phyloP scores from a whole-genome alignment of 2,888 invertebrate genomes.

The Orthonevra nobilis region DNA sequence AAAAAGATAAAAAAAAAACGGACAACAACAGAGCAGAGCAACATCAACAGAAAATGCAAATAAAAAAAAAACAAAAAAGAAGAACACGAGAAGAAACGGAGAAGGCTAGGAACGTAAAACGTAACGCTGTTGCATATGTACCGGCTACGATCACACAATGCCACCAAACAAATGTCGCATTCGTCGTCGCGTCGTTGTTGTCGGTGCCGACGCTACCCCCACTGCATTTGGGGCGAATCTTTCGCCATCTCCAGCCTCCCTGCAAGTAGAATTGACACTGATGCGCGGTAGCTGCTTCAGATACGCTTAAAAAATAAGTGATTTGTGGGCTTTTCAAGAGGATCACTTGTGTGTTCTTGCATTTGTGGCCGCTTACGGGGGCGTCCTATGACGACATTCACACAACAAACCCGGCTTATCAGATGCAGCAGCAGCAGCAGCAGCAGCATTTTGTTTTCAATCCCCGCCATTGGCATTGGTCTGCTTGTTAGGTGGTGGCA shows the following conservation, averaged over 20 bases:
- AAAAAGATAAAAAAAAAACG: constrained; percentile 10
- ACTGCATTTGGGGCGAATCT: constrained; percentile 22
- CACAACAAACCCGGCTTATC: constrained; percentile 14
- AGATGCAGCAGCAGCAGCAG: constrained; percentile 19
- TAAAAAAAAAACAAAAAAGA: constrained; percentile 6
- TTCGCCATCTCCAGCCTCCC: not conserved
- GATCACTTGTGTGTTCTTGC: constrained; percentile 32
- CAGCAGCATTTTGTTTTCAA: constrained; percentile 9
- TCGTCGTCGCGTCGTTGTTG: constrained; percentile 18
- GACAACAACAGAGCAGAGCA: constrained; percentile 40
- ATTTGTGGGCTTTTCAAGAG: constrained; percentile 55
- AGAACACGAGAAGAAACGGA: not conserved
- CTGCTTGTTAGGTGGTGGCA: constrained; percentile 17
- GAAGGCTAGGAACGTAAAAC: constrained; percentile 40
- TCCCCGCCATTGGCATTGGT: constrained; percentile 18
- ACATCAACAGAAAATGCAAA: constrained; percentile 55
- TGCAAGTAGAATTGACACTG: constrained; percentile 17
- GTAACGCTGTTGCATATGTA: constrained; percentile 40
- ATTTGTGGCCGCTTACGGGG: constrained; percentile 19
- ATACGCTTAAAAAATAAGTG: constrained; percentile 24
- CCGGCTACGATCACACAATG: constrained; percentile 35
- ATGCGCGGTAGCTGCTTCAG: constrained; percentile 30
- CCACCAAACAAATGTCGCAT: constrained; percentile 37
- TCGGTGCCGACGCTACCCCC: constrained; percentile 32
- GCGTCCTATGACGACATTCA: constrained; percentile 57